phyloP scores from a whole-genome alignment of 2,797 vertebrate species.

The Periparus ater region DNA sequence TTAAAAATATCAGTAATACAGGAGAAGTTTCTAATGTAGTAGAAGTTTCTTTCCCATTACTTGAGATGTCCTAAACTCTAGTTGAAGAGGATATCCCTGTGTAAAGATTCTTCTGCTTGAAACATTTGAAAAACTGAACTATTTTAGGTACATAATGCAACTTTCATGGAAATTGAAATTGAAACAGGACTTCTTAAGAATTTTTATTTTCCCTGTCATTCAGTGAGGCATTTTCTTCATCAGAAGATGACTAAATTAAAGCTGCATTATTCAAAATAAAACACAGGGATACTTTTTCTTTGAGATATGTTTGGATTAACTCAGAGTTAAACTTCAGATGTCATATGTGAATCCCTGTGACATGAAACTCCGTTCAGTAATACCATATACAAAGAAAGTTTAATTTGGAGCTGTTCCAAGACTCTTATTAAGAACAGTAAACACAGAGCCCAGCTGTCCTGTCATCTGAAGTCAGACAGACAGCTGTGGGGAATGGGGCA shows the following conservation, averaged over 20 bases:
- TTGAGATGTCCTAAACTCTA: background rate
- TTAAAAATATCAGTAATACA: background rate
- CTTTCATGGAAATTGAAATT: background rate
- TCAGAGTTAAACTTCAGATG: background rate
- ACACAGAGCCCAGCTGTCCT: background rate
- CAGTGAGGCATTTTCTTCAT: background rate
- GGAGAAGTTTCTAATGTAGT: background rate
- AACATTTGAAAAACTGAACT: background rate
- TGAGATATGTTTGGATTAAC: background rate
- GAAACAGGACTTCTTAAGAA: background rate
- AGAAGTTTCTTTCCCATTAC: background rate
- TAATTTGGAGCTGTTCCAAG: slow-evolving; percentile 1
- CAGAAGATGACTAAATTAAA: background rate
- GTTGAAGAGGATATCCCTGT: background rate
- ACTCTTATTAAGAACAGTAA: background rate
- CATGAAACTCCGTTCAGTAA: background rate
- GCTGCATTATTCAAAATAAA: background rate
- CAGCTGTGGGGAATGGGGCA: background rate
- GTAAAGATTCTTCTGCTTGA: background rate
- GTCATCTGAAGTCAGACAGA: background rate
- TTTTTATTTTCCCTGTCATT: background rate
- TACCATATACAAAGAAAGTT: background rate
- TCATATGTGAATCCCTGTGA: background rate
- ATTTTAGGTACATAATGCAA: background rate
- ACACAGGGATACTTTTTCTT: background rate